Conservation (phyloP, 2,113 vertebrate species). For the Paedocypris sp. region DNA sequence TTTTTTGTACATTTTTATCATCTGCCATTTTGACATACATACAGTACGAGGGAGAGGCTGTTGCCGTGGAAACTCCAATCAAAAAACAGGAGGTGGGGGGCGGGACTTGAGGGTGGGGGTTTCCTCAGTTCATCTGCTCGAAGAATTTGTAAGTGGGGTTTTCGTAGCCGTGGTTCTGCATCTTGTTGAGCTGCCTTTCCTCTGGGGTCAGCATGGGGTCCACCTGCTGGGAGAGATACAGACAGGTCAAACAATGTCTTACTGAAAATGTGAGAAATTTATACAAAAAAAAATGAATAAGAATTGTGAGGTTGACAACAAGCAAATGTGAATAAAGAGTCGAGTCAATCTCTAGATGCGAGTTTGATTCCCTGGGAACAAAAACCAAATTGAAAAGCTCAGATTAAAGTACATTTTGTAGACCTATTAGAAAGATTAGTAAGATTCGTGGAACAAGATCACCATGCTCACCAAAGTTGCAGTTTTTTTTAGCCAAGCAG, state of each 20-base stretch:
- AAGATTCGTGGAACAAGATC: too few relatives aligned
- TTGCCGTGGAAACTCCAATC: constrained; percentile 27
- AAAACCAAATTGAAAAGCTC: too few relatives aligned
- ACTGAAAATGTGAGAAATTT: background rate
- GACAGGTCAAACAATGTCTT: background rate
- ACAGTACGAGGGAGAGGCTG: constrained; percentile 27
- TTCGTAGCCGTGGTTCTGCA: constrained; percentile 76
- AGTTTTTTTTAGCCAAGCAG: too few relatives aligned
- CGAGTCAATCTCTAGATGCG: too few relatives aligned
- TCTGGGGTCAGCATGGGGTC: constrained; percentile 72
- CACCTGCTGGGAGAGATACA: constrained; percentile 50
- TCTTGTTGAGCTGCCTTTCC: constrained; percentile 72
- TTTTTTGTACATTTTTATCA: constrained; percentile 16
- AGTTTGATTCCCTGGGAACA: too few relatives aligned
- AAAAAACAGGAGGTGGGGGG: constrained; percentile 17
- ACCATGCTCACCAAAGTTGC: too few relatives aligned
- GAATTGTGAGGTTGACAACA: too few relatives aligned
- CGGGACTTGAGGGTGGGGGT: constrained; percentile 41
- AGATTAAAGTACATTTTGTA: too few relatives aligned
- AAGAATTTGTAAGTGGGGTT: constrained; percentile 79
- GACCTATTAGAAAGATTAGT: too few relatives aligned
- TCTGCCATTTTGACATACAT: constrained; percentile 29
- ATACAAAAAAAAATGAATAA: too few relatives aligned
- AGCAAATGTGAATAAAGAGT: too few relatives aligned
- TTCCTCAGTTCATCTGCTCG: constrained; percentile 72